Percentiles rank a stretch among this genome's conserved stretches.
Evolutionary conservation across 2,797 vertebrate genomes (phyloP).

Genomic region (Myotis daubentonii): DNA sequence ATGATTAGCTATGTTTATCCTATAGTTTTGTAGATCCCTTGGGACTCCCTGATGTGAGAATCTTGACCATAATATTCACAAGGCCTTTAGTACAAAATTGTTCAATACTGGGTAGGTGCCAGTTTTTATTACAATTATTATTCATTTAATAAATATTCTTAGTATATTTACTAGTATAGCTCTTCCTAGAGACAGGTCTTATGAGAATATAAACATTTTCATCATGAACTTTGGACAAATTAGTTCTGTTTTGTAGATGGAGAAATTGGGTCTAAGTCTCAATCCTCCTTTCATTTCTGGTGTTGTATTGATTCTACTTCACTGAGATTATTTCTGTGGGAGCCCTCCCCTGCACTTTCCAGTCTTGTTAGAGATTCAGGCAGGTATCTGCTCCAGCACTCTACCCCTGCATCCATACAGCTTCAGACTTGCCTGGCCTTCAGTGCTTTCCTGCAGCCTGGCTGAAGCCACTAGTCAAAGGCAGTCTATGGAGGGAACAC

Average conservation of each 20-base stretch:
- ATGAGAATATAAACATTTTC: not conserved
- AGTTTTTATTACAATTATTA: not conserved
- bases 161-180: not conserved
- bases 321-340: not conserved
- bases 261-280: not conserved
- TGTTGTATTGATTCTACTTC: not conserved
- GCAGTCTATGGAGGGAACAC: not conserved
- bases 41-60: not conserved
- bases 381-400: not conserved
- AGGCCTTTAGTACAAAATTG: not conserved
- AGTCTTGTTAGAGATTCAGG: not conserved
- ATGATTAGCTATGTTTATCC: not conserved
- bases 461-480: not conserved
- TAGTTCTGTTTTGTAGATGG: not conserved
- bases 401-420: not conserved
- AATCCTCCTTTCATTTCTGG: not conserved
- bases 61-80: not conserved
- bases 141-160: not conserved
- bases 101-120: not conserved
- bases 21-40: not conserved
- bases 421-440: not conserved
- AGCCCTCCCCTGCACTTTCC: not conserved
- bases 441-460: not conserved
- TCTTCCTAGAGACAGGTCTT: not conserved
- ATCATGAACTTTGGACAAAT: not conserved